phyloP scores from a whole-genome alignment of 2,797 vertebrate genomes.

The Clamator glandarius region DNA sequence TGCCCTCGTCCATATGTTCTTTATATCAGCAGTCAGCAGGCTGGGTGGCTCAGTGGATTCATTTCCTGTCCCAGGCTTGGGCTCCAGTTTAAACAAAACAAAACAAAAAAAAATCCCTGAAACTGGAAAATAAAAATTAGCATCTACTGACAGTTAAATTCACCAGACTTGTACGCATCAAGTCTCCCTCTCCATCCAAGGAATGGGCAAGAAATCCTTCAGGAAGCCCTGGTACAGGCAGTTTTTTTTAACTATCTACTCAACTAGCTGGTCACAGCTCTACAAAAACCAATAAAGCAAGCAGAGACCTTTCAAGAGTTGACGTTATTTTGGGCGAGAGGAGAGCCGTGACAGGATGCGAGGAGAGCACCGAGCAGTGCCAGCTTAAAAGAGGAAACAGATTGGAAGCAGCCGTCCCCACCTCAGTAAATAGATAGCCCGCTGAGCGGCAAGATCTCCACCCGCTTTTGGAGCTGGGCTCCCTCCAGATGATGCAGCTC shows the following conservation, averaged over 20 bases:
- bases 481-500: slow-evolving; percentile 6
- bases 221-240: not conserved
- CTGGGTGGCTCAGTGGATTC: slow-evolving; percentile 69
- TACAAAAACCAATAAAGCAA: not conserved
- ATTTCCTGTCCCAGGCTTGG: slow-evolving; percentile 72
- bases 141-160: slow-evolving; percentile 47
- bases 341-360: not conserved
- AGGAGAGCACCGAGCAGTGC: not conserved
- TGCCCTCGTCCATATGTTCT: slow-evolving; percentile 71
- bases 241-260: not conserved
- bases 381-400: not conserved
- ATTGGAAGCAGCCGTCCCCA: not conserved
- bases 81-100: slow-evolving; percentile 57
- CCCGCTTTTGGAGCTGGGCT: not conserved
- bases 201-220: not conserved
- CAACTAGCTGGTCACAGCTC: not conserved
- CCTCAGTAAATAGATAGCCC: not conserved
- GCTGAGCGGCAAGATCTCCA: not conserved
- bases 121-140: slow-evolving; percentile 54
- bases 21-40: slow-evolving; percentile 69
- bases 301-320: not conserved
- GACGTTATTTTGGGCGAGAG: not conserved
- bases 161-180: slow-evolving; percentile 7
- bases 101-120: slow-evolving; percentile 13
- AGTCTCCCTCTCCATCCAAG: not conserved